A percentile compares a stretch with the other conserved stretches of the same genome.
Evolutionary conservation across 2,888 invertebrate genomes (phyloP).

Genomic region (Hipparchia sbordonii): DNA sequence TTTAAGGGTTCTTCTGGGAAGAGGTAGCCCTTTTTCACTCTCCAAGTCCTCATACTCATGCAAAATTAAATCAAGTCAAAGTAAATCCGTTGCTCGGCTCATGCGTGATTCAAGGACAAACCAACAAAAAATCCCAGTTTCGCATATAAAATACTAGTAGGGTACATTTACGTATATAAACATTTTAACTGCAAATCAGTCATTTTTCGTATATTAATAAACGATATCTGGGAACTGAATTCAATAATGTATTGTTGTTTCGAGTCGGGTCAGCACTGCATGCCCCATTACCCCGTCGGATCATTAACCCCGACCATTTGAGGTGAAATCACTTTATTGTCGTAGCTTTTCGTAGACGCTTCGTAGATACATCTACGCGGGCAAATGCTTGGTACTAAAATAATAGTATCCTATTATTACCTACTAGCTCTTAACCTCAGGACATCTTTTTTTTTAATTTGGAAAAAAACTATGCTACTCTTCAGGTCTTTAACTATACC

Average conservation of each 20-base stretch:
- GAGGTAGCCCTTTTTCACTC: too few relatives aligned
- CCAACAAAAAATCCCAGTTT: too few relatives aligned
- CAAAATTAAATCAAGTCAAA: too few relatives aligned
- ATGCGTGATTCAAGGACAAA: too few relatives aligned
- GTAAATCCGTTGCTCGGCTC: too few relatives aligned
- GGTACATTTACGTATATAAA: too few relatives aligned
- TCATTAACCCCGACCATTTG: slow-evolving; percentile 51
- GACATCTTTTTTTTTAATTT: too few relatives aligned
- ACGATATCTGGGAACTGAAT: slow-evolving; percentile 3
- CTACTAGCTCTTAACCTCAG: not conserved
- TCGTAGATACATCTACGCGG: not conserved
- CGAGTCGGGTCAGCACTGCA: slow-evolving; percentile 31
- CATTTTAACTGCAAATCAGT: not conserved
- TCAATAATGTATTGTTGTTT: slow-evolving; percentile 27
- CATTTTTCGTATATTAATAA: not conserved
- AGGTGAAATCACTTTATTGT: slow-evolving; percentile 41
- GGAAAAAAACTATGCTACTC: too few relatives aligned
- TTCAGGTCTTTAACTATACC: too few relatives aligned
- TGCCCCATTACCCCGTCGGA: slow-evolving; percentile 47
- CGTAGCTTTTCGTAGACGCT: slow-evolving; percentile 21
- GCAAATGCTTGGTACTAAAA: slow-evolving; percentile 1
- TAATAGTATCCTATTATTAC: not conserved
- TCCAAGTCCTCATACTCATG: too few relatives aligned
- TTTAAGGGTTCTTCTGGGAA: too few relatives aligned
- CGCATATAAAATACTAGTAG: too few relatives aligned